Conservation (phyloP, 2,113 vertebrate species). For the Proteles cristata region DNA sequence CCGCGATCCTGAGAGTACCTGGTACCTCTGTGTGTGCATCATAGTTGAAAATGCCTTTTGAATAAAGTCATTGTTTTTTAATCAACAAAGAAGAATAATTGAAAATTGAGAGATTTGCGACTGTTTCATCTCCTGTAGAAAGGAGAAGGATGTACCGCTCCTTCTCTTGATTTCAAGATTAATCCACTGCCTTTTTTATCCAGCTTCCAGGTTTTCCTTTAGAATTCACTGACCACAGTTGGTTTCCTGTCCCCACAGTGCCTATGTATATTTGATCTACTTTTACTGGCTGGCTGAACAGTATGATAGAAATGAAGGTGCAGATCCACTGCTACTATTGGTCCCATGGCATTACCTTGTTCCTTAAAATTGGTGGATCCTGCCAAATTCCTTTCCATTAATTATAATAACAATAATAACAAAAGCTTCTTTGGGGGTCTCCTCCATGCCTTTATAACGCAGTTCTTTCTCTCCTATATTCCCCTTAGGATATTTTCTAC, state of each 20-base stretch:
- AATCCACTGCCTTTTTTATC: neutral
- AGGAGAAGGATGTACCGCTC: neutral
- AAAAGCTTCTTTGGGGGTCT: conserved; percentile 21
- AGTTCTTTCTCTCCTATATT: conserved; percentile 26
- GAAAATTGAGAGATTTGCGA: neutral
- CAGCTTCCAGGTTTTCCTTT: neutral
- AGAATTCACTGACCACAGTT: conserved; percentile 37
- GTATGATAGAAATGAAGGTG: neutral
- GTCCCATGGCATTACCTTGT: neutral
- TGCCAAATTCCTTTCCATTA: conserved; percentile 60
- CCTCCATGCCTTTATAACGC: neutral
- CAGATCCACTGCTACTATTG: neutral
- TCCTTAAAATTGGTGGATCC: conserved; percentile 23
- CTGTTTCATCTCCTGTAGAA: neutral
- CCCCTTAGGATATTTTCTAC: conserved; percentile 30
- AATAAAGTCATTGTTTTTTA: conserved; percentile 45
- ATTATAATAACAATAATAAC: conserved; percentile 59
- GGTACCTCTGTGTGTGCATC: neutral
- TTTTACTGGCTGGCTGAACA: conserved; percentile 32
- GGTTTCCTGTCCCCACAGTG: neutral
- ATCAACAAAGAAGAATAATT: neutral
- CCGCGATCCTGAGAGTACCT: neutral
- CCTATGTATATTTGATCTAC: neutral
- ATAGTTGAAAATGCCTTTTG: conserved; percentile 6
- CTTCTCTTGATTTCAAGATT: conserved; percentile 10